Evolutionary conservation across 2,113 vertebrate species (phyloP), one percentile per base, ranked within the genome.

Genomic region (Gorsachius goisagi): DNA sequence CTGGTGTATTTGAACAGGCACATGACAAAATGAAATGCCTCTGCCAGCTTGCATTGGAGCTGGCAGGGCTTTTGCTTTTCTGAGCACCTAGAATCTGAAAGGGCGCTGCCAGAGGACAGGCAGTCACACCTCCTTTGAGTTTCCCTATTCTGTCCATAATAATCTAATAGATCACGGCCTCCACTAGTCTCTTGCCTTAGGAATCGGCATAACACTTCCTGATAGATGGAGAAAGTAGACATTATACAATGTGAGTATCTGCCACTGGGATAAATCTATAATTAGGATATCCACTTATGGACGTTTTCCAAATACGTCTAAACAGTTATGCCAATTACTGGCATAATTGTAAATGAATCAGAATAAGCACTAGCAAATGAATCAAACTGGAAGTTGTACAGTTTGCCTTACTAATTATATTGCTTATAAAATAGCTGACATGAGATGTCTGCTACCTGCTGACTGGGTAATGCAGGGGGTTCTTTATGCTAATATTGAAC

Each of bases 261-360:
- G 59, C 41, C 60, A 93, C 41, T 63, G 63, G 33, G 62, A 62
- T 85, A 73, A 76, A 84, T 73, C 89, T 97, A 82, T 95, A 96
- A 94, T 95, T 95, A 96, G 56, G 64, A 94, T 95, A 95, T 91
- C 27, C 58, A 78, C 58, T 95, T 80, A 80, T 59, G 89, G 85
- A 80, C 3, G 1, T 68, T 97, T 98, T 97, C 89, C 92, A 97
- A 96, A 75, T 78, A 37, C 19, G 8, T 90, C 73, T 96, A 56
- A 86, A 94, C 75, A 97, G 85, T 95, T 89, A 89, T 69, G 50
- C 47, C 90, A 96, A 85, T 93, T 95, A 91, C 86, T 93, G 55
- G 41, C 73, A 84, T 89, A 88, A 89, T 62, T 96, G 49, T 83
- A 92, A 96, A 81, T 96, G 56, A 94, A 95, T 93, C 86, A 72